Percentiles rank a stretch among this genome's conserved stretches.
Conservation (phyloP, 2,113 vertebrate species). For the Condylura cristata region DNA sequence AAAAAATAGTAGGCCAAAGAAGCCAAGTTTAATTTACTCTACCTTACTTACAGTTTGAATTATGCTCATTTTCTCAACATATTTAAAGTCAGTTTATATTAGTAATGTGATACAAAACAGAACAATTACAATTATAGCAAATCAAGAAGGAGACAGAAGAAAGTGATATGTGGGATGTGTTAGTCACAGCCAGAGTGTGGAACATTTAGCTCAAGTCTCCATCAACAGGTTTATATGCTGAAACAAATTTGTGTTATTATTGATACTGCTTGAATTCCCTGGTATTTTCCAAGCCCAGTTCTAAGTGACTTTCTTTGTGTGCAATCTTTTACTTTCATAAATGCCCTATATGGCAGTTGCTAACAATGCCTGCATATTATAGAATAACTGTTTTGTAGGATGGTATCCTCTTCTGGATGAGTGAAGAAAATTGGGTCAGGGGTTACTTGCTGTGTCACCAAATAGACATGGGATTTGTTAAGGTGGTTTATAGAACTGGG, state of each 20-base stretch:
- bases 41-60: neutral
- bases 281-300: neutral
- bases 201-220: neutral
- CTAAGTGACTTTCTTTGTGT: neutral
- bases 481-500: neutral
- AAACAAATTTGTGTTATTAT: neutral
- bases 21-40: neutral
- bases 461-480: neutral
- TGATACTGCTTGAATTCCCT: neutral
- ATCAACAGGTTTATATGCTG: neutral
- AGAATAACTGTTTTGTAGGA: neutral
- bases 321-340: neutral
- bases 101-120: neutral
- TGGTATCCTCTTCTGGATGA: neutral
- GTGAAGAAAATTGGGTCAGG: too few species aligned
- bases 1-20: neutral
- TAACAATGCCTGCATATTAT: neutral
- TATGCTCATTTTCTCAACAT: slow-evolving; percentile 6
- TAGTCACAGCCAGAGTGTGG: neutral
- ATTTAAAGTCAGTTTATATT: neutral
- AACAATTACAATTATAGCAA: neutral
- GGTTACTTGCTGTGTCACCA: neutral
- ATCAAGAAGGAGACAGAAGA: neutral
- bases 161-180: neutral
- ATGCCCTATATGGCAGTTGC: neutral